Percentiles rank a stretch among this genome's conserved stretches.
Conservation (phyloP, 2,888 invertebrate genomes). For the Tenthredo notha region DNA sequence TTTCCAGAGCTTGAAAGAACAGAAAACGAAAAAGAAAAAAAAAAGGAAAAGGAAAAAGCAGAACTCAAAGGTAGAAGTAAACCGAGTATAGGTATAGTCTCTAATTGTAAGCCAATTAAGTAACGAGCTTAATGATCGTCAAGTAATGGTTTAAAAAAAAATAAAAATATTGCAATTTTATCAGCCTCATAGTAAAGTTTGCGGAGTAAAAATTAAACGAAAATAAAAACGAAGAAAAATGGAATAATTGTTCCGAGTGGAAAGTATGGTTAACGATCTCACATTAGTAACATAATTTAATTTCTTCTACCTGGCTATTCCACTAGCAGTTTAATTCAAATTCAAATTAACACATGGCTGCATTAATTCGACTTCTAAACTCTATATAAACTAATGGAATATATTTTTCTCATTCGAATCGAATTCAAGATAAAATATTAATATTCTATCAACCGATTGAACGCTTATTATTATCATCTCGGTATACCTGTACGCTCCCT, state of each 20-base stretch:
- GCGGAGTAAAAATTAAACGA: not conserved
- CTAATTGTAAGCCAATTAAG: constrained; percentile 31
- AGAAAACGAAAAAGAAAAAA: too few relatives aligned
- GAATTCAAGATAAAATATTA: not conserved
- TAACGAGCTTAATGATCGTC: constrained; percentile 18
- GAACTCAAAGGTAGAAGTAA: not conserved
- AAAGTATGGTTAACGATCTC: not conserved
- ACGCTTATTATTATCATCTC: not conserved
- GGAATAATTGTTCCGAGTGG: not conserved
- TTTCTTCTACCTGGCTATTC: not conserved
- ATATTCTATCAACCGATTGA: not conserved
- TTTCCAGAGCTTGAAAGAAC: not conserved
- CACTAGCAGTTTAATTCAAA: not conserved
- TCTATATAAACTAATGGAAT: not conserved
- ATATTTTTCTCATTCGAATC: not conserved
- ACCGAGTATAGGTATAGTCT: not conserved
- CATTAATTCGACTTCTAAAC: not conserved
- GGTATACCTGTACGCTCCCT: not conserved
- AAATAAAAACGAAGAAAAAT: not conserved
- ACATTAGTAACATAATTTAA: not conserved
- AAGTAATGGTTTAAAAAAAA: constrained; percentile 16
- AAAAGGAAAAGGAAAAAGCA: not conserved
- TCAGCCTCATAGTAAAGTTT: not conserved
- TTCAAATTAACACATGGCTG: not conserved
- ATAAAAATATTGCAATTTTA: not conserved